A percentile compares a stretch with the other conserved stretches of the same genome.
Conservation (phyloP, 2,113 vertebrate species). For the Ceratotherium simum region DNA sequence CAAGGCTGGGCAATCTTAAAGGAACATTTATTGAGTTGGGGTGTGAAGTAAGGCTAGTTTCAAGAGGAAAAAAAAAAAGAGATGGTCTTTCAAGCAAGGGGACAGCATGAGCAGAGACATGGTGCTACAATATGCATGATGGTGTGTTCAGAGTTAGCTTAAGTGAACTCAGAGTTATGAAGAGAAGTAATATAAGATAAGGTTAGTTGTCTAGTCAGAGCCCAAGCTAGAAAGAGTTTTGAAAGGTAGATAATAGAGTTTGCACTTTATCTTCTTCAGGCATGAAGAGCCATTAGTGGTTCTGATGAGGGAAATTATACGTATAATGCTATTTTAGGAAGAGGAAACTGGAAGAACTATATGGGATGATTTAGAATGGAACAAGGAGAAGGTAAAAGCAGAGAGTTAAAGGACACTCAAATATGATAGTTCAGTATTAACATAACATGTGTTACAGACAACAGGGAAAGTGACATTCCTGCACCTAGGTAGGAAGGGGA, state of each 20-base stretch:
- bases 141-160: not conserved
- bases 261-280: not conserved
- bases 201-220: not conserved
- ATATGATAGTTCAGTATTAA: slow-evolving; percentile 1
- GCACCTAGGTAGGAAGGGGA: not conserved
- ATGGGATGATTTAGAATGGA: not conserved
- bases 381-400: not conserved
- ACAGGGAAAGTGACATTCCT: not conserved
- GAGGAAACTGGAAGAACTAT: slow-evolving; percentile 29
- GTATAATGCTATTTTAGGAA: not conserved
- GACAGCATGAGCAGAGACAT: not conserved
- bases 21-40: not conserved
- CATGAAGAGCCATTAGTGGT: not conserved
- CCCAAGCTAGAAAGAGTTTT: slow-evolving; percentile 17
- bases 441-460: not conserved
- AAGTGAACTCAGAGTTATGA: not conserved
- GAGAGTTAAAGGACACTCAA: not conserved
- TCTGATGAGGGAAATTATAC: not conserved
- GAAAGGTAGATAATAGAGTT: not conserved
- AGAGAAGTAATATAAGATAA: not conserved
- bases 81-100: not conserved
- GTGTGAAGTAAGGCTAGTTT: not conserved
- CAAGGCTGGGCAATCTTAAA: not conserved
- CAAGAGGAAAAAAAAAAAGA: not conserved
- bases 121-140: not conserved